Evolutionary conservation across 1,140 invertebrate genomes (phyloP).

Genomic region (Drosophila simulans): DNA sequence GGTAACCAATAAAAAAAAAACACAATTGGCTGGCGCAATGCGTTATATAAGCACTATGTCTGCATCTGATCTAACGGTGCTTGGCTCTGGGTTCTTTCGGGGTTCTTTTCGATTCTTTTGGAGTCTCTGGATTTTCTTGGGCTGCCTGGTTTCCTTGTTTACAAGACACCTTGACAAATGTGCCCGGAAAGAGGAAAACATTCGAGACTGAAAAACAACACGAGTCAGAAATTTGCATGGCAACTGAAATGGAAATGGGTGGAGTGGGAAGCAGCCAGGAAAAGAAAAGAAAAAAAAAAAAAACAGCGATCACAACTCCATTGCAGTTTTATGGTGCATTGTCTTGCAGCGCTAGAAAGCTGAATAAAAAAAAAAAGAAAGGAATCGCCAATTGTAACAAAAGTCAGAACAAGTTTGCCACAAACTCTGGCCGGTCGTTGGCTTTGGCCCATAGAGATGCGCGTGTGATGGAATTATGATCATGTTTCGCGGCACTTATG

Average conservation of each 20-base stretch:
- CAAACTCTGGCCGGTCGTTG: constrained; percentile 61
- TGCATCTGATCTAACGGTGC: constrained; percentile 60
- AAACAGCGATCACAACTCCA: constrained; percentile 25
- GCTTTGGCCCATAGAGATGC: constrained; percentile 41
- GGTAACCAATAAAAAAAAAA: constrained; percentile 48
- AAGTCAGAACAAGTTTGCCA: constrained; percentile 65
- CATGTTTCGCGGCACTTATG: not conserved
- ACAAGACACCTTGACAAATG: constrained; percentile 76
- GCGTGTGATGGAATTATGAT: constrained; percentile 2
- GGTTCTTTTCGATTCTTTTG: constrained; percentile 3
- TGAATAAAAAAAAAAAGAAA: constrained; percentile 39
- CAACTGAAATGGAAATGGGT: constrained; percentile 52
- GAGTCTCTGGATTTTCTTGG: constrained; percentile 11
- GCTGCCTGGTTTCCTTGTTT: constrained; percentile 47
- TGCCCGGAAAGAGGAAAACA: constrained; percentile 69
- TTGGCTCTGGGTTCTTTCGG: constrained; percentile 35
- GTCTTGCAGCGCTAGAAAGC: constrained; percentile 43
- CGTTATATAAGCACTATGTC: constrained; percentile 33
- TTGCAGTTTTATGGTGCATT: constrained; percentile 72
- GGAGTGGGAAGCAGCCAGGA: constrained; percentile 21
- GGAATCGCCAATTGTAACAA: constrained; percentile 53
- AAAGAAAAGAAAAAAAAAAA: constrained; percentile 8
- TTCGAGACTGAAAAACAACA: constrained; percentile 47
- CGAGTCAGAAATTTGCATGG: constrained; percentile 44
- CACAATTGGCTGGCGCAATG: constrained; percentile 57